phyloP scores from a whole-genome alignment of 2,888 invertebrate genomes.

The Hyposoter dolosus region DNA sequence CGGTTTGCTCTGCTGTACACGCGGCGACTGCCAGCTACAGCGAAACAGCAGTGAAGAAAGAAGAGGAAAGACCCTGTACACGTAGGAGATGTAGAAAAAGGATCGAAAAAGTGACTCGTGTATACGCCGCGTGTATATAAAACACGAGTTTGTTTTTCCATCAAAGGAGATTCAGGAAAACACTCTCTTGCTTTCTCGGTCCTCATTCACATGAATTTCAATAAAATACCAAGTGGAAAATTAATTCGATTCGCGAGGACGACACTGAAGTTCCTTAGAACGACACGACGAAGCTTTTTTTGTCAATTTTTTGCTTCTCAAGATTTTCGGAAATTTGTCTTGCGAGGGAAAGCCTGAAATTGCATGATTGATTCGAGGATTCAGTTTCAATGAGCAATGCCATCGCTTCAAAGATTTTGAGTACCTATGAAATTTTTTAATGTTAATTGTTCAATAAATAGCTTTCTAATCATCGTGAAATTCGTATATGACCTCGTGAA shows the following conservation, averaged over 20 bases:
- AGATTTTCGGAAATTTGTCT: no score
- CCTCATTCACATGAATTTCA: slow-evolving; percentile 14
- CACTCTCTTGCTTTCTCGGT: neutral
- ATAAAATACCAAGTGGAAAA: neutral
- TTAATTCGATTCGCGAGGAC: neutral
- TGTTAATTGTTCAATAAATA: no score
- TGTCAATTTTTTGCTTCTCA: no score
- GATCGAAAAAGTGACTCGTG: neutral
- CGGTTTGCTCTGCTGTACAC: slow-evolving; percentile 62
- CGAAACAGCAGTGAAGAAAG: slow-evolving; percentile 9
- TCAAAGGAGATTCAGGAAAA: slow-evolving; percentile 31
- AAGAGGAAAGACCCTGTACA: neutral
- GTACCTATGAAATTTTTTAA: no score
- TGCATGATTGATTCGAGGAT: no score
- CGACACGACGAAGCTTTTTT: neutral
- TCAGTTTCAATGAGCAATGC: no score
- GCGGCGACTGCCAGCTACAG: slow-evolving; percentile 28
- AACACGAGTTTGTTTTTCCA: slow-evolving; percentile 27
- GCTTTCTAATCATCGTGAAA: no score
- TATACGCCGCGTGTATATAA: slow-evolving; percentile 4
- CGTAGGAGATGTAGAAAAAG: neutral
- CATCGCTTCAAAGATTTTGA: no score
- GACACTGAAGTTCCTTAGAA: neutral
- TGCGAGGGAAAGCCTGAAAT: no score
- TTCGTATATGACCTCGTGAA: no score